These are phyloP conservation scores for Telmatherina bonti DNA, from an alignment of 2,797 vertebrate species.

Conservation along the genomic window DNA sequence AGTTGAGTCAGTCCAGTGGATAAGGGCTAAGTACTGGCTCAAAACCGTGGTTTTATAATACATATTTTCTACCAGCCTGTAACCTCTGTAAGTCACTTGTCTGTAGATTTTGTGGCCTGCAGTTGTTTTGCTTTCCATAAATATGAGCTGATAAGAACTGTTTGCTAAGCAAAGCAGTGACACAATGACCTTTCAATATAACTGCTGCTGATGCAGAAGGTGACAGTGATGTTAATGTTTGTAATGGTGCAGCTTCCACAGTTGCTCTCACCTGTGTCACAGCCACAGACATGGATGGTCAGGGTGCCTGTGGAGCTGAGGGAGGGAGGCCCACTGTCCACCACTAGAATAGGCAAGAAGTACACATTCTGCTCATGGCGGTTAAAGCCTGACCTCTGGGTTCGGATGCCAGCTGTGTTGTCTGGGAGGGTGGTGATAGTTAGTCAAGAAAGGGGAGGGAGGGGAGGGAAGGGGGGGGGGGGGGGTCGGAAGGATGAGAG, in stretches of 20 bases:
- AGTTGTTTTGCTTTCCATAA: slow-evolving; percentile 21
- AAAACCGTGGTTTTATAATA: slow-evolving; percentile 5
- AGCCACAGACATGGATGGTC: slow-evolving; percentile 95
- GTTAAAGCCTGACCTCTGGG: slow-evolving; percentile 92
- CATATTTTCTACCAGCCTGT: not conserved
- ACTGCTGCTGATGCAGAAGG: slow-evolving; percentile 33
- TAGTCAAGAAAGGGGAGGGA: not conserved
- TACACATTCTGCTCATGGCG: slow-evolving; percentile 96
- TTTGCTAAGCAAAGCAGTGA: slow-evolving; percentile 45
- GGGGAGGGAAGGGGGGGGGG: too few species aligned
- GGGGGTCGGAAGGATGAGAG: slow-evolving; percentile 36
- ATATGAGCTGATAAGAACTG: slow-evolving; percentile 38
- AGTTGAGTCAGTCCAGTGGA: slow-evolving; percentile 12
- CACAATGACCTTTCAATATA: slow-evolving; percentile 53
- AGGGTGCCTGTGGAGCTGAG: slow-evolving; percentile 97
- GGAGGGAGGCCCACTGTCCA: slow-evolving; percentile 92
- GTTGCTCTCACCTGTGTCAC: slow-evolving; percentile 85
- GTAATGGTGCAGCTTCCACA: slow-evolving; percentile 39
- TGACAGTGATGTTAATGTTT: slow-evolving; percentile 68
- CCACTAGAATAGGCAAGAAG: slow-evolving; percentile 94
- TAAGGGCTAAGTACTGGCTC: slow-evolving; percentile 24
- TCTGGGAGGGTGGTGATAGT: slow-evolving; percentile 79
- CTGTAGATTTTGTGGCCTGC: slow-evolving; percentile 16
- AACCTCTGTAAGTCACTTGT: slow-evolving; percentile 5
- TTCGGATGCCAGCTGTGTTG: slow-evolving; percentile 93